Conservation (phyloP, 2,888 invertebrate species). For the Gymnocheta viridis region DNA sequence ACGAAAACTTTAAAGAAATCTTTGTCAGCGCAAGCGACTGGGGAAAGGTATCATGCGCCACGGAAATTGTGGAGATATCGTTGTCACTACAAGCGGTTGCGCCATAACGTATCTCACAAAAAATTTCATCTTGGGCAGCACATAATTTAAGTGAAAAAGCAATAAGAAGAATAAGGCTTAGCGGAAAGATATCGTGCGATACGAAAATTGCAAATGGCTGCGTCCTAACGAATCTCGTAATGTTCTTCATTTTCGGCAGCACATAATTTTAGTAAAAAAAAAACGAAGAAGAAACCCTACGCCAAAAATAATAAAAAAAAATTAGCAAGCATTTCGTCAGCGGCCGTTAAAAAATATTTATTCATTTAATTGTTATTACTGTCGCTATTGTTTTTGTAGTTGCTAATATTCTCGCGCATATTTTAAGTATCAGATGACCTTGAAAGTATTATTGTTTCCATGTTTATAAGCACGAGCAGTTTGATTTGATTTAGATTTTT, state of each 20-base stretch:
- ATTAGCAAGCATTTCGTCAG: neutral
- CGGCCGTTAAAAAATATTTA: conserved; percentile 40
- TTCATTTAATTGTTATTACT: conserved; percentile 39
- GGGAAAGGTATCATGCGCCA: neutral
- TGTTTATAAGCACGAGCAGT: conserved; percentile 32
- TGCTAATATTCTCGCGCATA: conserved; percentile 48
- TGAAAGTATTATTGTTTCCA: conserved; percentile 58
- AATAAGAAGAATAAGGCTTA: no score
- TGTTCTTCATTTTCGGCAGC: no score
- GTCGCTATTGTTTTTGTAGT: conserved; percentile 35
- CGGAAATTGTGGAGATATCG: neutral
- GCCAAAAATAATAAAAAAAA: no score
- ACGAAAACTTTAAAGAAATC: no score
- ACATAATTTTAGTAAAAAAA: neutral
- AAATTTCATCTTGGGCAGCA: no score
- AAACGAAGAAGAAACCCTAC: neutral
- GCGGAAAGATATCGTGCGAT: no score
- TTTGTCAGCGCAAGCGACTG: no score
- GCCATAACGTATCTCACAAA: neutral
- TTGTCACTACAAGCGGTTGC: neutral
- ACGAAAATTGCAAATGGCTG: no score
- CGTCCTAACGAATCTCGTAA: no score
- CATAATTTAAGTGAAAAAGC: no score
- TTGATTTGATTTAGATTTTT: conserved; percentile 45
- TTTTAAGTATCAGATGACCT: conserved; percentile 63